A percentile compares a stretch with the other conserved stretches of the same genome.
Conservation (phyloP, 2,888 invertebrate species). For the Margaritifera margaritifera region DNA sequence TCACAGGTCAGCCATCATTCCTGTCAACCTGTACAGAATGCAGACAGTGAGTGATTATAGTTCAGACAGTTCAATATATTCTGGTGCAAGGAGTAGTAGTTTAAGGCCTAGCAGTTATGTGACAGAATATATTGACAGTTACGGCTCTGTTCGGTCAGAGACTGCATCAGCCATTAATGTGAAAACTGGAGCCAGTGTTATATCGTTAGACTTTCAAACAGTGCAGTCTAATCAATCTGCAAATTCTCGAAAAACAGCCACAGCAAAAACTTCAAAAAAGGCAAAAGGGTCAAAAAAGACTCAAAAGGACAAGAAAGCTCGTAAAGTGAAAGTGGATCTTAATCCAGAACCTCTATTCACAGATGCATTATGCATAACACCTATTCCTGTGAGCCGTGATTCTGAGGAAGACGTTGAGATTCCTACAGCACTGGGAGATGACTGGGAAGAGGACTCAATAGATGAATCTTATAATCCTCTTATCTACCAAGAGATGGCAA, state of each 20-base stretch:
- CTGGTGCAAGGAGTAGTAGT: conserved; percentile 17
- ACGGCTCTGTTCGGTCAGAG: conserved; percentile 19
- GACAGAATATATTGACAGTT: conserved; percentile 30
- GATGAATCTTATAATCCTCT: conserved; percentile 53
- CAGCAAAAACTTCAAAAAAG: conserved; percentile 40
- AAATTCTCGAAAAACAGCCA: conserved; percentile 21
- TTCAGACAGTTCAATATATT: conserved; percentile 37
- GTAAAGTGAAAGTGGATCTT: conserved; percentile 27
- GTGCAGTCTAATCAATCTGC: conserved; percentile 35
- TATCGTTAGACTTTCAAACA: conserved; percentile 55
- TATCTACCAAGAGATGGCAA: conserved; percentile 65
- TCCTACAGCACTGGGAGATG: conserved; percentile 35
- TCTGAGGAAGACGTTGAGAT: conserved; percentile 36
- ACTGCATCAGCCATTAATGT: conserved; percentile 62
- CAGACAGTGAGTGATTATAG: conserved; percentile 35
- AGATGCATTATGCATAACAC: conserved; percentile 51
- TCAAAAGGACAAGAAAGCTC: conserved; percentile 35
- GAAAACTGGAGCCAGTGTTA: conserved; percentile 67
- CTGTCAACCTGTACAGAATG: conserved; percentile 29
- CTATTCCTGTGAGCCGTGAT: conserved; percentile 37
- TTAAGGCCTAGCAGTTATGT: conserved; percentile 10
- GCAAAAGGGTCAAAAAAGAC: conserved; percentile 41
- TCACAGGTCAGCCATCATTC: conserved; percentile 34
- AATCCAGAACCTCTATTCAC: conserved; percentile 25
- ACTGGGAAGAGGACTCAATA: conserved; percentile 27